These are phyloP conservation scores for Clarias macrocephalus DNA, from an alignment of 2,113 vertebrate genomes.

Conservation along the genomic window DNA sequence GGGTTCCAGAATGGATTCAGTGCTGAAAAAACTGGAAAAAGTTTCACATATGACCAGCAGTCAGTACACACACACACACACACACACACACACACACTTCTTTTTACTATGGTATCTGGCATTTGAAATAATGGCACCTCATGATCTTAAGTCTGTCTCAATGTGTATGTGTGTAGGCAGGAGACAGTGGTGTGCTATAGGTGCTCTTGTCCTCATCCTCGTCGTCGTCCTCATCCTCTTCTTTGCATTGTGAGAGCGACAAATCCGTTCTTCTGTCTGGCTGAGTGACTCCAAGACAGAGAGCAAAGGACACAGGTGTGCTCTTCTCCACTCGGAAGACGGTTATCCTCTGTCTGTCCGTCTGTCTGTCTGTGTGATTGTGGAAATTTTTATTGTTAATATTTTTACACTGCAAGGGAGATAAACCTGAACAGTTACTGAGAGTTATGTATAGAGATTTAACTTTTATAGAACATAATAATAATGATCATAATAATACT, in stretches of 20 bases:
- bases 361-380: background rate
- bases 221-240: conserved; percentile 73
- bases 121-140: background rate
- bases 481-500: background rate
- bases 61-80: conserved; percentile 56
- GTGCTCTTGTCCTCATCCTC: conserved; percentile 69
- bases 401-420: background rate
- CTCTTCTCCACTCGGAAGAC: background rate
- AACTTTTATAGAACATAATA: background rate
- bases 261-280: background rate
- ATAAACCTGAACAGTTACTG: background rate
- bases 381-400: background rate
- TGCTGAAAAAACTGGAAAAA: conserved; percentile 80
- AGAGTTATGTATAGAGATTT: background rate
- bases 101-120: too few species aligned
- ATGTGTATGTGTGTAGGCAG: conserved; percentile 60
- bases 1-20: conserved; percentile 77
- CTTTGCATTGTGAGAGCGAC: background rate
- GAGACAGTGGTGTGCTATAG: conserved; percentile 79
- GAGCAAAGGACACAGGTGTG: background rate
- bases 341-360: background rate
- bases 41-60: conserved; percentile 81
- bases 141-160: background rate
- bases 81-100: background rate
- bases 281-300: background rate